Percentiles rank a stretch among this genome's conserved stretches.
Conservation (phyloP, 1,140 invertebrate genomes). For the Hyphantria cunea region DNA sequence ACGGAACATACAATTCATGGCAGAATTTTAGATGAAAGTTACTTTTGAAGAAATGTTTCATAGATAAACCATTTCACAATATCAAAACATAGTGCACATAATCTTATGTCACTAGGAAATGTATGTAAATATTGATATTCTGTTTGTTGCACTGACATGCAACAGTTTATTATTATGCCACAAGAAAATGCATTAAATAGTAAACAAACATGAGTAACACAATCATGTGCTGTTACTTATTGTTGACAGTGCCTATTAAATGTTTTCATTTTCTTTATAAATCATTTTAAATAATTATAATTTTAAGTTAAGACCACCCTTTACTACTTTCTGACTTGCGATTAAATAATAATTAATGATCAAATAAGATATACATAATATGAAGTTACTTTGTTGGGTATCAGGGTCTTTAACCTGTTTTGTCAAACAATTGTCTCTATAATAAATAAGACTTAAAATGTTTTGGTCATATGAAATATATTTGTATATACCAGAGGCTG, state of each 20-base stretch:
- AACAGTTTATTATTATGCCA: slow-evolving; percentile 64
- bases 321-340: too few species aligned
- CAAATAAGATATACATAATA: too few species aligned
- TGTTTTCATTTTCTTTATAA: slow-evolving; percentile 14
- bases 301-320: too few species aligned
- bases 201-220: slow-evolving; percentile 66
- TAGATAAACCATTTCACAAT: slow-evolving; percentile 14
- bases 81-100: slow-evolving; percentile 3
- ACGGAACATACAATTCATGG: too few species aligned
- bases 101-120: slow-evolving; percentile 38
- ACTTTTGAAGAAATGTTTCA: slow-evolving; percentile 14
- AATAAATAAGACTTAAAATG: not conserved
- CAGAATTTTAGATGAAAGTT: too few species aligned
- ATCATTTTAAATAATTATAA: not conserved
- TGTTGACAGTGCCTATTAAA: slow-evolving; percentile 22
- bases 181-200: slow-evolving; percentile 66
- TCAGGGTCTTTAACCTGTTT: too few species aligned
- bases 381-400: too few species aligned
- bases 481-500: not conserved
- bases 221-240: slow-evolving; percentile 29
- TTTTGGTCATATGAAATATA: slow-evolving; percentile 3
- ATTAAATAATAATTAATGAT: too few species aligned
- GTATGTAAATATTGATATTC: slow-evolving; percentile 40
- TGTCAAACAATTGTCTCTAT: too few species aligned
- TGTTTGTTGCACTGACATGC: slow-evolving; percentile 41